Evolutionary conservation across 2,113 vertebrate genomes (phyloP), one percentile per base, ranked within the genome.

Genomic region (Eurystomus gularis): DNA sequence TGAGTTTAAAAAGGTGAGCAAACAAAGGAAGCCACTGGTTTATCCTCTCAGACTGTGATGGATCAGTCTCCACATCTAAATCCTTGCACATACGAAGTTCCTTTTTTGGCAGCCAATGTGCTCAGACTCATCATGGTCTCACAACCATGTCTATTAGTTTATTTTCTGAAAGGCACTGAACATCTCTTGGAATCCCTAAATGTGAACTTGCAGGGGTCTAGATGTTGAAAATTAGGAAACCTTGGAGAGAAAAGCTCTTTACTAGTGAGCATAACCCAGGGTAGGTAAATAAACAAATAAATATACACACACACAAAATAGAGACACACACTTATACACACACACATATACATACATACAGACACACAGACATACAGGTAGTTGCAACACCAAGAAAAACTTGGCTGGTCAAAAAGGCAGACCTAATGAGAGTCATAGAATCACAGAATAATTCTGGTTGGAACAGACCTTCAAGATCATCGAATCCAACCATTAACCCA

Each of bases 321-420:
- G 3, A 20, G 3, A n/a, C 2, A 33, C 6, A 44, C 1, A 15
- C 7, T 42, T 4, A 20, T 3, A n/a, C 2, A 33, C 6, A 44
- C 1, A 15, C 7, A 51, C 20, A 21, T 10, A 31, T 15, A 7
- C 7, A 13, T 4, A 52, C 4, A 31, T 15, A 39, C 21, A 35
- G 17, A 28, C 7, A 10, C 28, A 17, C 10, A 11, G 17, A 31
- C 17, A 10, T 6, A 17, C 0, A 29, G 4, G n/a, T 9, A 66
- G 3, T 1, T 33, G 15, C 31, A 82, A 31, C 8, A 37, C 5
- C 25, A 58, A 26, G 21, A 33, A 85, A 79, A 88, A 35, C 1
- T 0, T 1, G 8, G 5, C 29, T 61, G 52, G 29, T 76, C 44
- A 71, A 71, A 40, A 25, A 35, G 29, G 17, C 33, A 46, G 13